These are phyloP conservation scores for Ophraella communa DNA, from an alignment of 2,888 invertebrate species.

Conservation along the genomic window DNA sequence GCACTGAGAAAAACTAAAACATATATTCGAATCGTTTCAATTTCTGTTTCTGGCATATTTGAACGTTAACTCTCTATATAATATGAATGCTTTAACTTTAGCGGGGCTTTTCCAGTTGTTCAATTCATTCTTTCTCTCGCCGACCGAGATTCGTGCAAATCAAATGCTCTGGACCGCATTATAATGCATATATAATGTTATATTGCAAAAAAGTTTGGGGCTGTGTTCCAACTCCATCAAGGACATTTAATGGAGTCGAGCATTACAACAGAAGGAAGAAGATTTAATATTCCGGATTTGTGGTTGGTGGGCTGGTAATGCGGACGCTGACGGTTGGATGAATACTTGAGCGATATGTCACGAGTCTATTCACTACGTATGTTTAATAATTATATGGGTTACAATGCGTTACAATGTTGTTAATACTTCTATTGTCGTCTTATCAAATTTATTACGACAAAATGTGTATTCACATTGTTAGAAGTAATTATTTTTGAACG, in stretches of 20 bases:
- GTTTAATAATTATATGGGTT: neutral
- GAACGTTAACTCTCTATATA: slow-evolving; percentile 61
- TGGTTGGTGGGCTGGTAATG: neutral
- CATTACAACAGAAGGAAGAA: slow-evolving; percentile 6
- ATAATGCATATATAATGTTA: slow-evolving; percentile 62
- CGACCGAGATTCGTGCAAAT: slow-evolving; percentile 45
- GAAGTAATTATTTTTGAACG: no score
- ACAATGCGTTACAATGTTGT: neutral
- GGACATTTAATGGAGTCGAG: slow-evolving; percentile 22
- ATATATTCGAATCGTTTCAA: slow-evolving; percentile 60
- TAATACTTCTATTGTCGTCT: neutral
- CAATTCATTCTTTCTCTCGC: slow-evolving; percentile 50
- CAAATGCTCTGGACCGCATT: slow-evolving; percentile 54
- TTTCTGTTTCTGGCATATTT: slow-evolving; percentile 62
- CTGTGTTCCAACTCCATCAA: slow-evolving; percentile 39
- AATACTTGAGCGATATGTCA: neutral
- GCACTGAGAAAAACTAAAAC: slow-evolving; percentile 57
- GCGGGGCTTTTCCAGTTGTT: slow-evolving; percentile 53
- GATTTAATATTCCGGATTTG: slow-evolving; percentile 6
- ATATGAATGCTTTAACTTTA: slow-evolving; percentile 61
- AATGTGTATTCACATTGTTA: neutral
- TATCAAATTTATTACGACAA: neutral
- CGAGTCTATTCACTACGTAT: neutral
- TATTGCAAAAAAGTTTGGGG: slow-evolving; percentile 58
- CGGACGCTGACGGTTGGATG: neutral